Conservation (phyloP, 2,888 invertebrate species). For the Baccha elongata region DNA sequence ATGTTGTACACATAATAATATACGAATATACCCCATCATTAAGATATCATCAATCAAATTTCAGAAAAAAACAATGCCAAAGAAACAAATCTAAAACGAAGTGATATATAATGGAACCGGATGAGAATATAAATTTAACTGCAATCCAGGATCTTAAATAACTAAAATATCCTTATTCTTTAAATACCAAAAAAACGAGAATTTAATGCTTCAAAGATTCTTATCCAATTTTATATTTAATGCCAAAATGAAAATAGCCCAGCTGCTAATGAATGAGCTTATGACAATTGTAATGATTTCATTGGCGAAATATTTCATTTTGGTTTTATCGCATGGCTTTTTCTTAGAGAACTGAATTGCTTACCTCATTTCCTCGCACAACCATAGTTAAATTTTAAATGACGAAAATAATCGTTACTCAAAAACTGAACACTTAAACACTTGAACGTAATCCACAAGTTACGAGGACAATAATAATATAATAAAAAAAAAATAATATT, state of each 20-base stretch:
- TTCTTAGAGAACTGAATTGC: slow-evolving; percentile 26
- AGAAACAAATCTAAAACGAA: no score
- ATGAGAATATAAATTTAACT: background rate
- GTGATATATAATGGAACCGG: background rate
- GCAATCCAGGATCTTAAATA: no score
- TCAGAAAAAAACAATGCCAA: no score
- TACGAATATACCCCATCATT: slow-evolving; percentile 15
- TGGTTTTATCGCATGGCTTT: slow-evolving; percentile 33
- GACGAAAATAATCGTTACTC: slow-evolving; percentile 55
- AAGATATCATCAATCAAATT: slow-evolving; percentile 30
- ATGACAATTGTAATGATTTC: slow-evolving; percentile 19
- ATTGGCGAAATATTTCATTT: slow-evolving; percentile 37
- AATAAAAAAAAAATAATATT: slow-evolving; percentile 61
- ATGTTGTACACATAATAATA: background rate
- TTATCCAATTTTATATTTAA: background rate
- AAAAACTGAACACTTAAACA: slow-evolving; percentile 49
- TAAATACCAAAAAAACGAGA: background rate
- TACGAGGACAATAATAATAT: no score
- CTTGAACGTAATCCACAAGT: slow-evolving; percentile 34
- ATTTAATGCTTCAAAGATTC: background rate
- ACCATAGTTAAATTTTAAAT: slow-evolving; percentile 56
- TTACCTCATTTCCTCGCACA: slow-evolving; percentile 21
- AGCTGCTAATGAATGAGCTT: slow-evolving; percentile 27
- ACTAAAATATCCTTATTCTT: background rate
- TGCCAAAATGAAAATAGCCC: background rate